Evolutionary conservation across 2,888 invertebrate genomes (phyloP), one percentile per base, ranked within the genome.

Genomic region (Fabriciana adippe): DNA sequence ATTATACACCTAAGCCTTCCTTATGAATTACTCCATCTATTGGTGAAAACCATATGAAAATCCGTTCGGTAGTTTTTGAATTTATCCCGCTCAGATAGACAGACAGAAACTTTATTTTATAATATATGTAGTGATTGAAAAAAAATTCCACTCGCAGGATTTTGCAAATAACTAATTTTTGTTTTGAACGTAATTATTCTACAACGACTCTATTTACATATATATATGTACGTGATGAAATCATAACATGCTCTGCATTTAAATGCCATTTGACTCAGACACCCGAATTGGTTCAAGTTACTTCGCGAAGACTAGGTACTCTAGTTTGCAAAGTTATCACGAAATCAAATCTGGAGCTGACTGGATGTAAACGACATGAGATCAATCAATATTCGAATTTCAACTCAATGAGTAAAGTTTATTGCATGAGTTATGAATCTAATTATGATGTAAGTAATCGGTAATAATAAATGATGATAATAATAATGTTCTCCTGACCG

Each of bases 281-380:
- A 31, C 13, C 13, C 15, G 15, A 59, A 59, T 59, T 48, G 13
- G 59, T 16, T 48, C n/a, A 59, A 48, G 3, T 59, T 48, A 48
- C 48, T 59, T 59, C 13, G 16, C 48, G n/a, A 48, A 59, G 59
- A 59, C 59, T 48, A 48, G 48, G 31, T 45, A 41, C 15, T 47
- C 57, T 47, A 45, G 57, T 59, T 59, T 5, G 11, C 59, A 48
- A 59, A 55, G 16, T 35, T 55, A 41, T 16, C 8, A 13, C 13
- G 16, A 13, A 35, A 59, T 48, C 31, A 21, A 59, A 48, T 26
- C 48, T 59, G 26, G 47, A 31, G 26, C 59, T 59, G 57, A 59
- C 21, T 59, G 47, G 26, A 59, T 26, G 48, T 59, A 59, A 59
- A 59, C 48, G 48, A 48, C 48, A 6, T 59, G n/a, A 59, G 57